Evolutionary conservation across 2,797 vertebrate genomes (phyloP).

Genomic region (Zalophus californianus): DNA sequence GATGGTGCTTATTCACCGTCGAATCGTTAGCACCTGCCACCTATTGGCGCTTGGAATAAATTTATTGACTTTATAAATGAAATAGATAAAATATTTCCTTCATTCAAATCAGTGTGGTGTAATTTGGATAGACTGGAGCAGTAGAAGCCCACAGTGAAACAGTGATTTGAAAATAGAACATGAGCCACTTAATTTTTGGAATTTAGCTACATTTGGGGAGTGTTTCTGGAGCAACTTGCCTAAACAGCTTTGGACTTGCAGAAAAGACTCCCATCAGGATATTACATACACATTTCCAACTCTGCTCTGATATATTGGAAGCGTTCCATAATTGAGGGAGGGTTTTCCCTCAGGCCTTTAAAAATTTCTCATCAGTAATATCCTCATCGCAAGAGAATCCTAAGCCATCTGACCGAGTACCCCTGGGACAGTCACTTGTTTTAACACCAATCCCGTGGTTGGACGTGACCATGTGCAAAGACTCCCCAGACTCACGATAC

Average conservation of each 20-base stretch:
- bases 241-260: not conserved
- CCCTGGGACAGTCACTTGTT: not conserved
- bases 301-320: slow-evolving; percentile 6
- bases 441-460: not conserved
- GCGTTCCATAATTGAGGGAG: not conserved
- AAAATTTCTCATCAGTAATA: not conserved
- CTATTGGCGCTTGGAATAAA: not conserved
- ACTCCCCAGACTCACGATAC: not conserved
- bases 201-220: not conserved
- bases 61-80: slow-evolving; percentile 21
- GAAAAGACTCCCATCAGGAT: not conserved
- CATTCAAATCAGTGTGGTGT: not conserved
- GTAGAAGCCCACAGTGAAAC: not conserved
- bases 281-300: not conserved
- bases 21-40: not conserved
- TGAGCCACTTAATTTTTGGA: not conserved
- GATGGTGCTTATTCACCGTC: not conserved
- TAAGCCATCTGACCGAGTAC: not conserved
- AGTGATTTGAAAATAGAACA: not conserved
- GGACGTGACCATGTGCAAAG: not conserved
- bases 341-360: slow-evolving; percentile 13
- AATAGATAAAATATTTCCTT: not conserved
- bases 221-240: not conserved
- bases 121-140: not conserved
- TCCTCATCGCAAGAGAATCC: slow-evolving; percentile 34